A percentile compares a stretch with the other conserved stretches of the same genome.
Evolutionary conservation across 35 echinoderm and acorn worm genomes (phyloP).

Genomic region (Antedon bifida): DNA sequence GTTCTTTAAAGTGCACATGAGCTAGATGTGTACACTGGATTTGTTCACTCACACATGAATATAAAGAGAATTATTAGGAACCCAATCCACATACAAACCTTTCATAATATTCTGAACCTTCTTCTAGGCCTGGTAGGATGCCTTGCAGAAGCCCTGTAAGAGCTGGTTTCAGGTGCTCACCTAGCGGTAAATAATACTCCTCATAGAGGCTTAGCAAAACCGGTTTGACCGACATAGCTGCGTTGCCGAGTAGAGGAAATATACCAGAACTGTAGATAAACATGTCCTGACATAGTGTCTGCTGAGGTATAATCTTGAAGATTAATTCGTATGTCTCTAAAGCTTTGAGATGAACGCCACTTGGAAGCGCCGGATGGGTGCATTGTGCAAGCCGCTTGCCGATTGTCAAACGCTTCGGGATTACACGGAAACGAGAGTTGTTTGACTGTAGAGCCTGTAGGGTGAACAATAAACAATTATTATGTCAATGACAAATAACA

Average conservation of each 20-base stretch:
- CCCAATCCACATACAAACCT: no score
- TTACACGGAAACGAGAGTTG: conserved; percentile 60
- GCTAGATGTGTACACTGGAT: no score
- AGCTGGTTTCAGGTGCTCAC: conserved; percentile 84
- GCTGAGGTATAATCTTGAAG: conserved; percentile 77
- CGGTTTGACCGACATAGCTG: conserved; percentile 91
- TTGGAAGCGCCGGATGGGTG: conserved; percentile 93
- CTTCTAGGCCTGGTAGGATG: conserved; percentile 85
- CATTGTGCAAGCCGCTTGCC: conserved; percentile 97
- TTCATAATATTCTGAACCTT: conserved; percentile 80
- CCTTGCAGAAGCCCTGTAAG: conserved; percentile 80
- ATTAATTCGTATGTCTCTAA: conserved; percentile 94
- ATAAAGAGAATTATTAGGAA: no score
- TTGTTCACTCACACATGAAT: no score
- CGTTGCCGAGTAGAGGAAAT: conserved; percentile 85
- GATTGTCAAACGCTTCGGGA: conserved; percentile 80
- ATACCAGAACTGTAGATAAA: conserved; percentile 95
- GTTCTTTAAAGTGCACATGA: no score
- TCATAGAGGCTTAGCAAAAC: conserved; percentile 77
- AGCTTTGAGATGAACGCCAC: conserved; percentile 95
- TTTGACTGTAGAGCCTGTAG: conserved; percentile 69
- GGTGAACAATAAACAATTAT: conserved; percentile 13
- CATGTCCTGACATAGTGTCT: conserved; percentile 87
- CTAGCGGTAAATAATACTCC: conserved; percentile 82
- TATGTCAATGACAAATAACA: no score